A percentile compares a stretch with the other conserved stretches of the same genome.
phyloP scores from a whole-genome alignment of 2,113 vertebrate species.

The Macrotis lagotis region DNA sequence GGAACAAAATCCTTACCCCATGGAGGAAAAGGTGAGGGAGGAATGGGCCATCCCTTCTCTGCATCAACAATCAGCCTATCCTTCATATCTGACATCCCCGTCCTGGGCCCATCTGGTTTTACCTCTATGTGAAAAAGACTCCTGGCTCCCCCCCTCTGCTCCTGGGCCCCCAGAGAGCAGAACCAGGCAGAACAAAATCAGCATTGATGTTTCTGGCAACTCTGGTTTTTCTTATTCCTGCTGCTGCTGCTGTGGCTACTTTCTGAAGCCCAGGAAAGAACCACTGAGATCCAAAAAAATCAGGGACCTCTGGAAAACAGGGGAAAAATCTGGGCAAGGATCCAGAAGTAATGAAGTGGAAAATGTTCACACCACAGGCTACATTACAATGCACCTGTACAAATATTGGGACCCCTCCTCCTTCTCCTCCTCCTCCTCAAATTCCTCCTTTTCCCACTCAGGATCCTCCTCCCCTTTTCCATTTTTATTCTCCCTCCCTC shows the following conservation, averaged over 20 bases:
- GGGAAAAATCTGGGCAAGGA: slow-evolving; percentile 77
- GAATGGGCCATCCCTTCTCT: not conserved
- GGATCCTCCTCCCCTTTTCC: not conserved
- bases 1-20: not conserved
- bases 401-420: slow-evolving; percentile 85
- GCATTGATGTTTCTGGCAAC: slow-evolving; percentile 76
- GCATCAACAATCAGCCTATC: not conserved
- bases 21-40: not conserved
- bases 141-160: not conserved
- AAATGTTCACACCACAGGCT: slow-evolving; percentile 85
- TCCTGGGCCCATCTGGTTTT: not conserved
- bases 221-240: slow-evolving; percentile 82
- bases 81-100: not conserved
- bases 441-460: not conserved
- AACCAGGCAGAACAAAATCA: not conserved
- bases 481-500: not conserved
- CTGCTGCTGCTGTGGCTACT: slow-evolving; percentile 76
- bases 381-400: slow-evolving; percentile 86
- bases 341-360: slow-evolving; percentile 88
- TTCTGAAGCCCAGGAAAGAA: slow-evolving; percentile 83
- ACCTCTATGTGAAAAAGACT: not conserved
- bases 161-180: not conserved
- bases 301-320: slow-evolving; percentile 59
- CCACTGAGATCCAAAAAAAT: slow-evolving; percentile 81
- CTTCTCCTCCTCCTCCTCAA: slow-evolving; percentile 16